Percentiles rank a stretch among this genome's conserved stretches.
Evolutionary conservation across 2,888 invertebrate species (phyloP).

Genomic region (Leptarthrus brevirostris): DNA sequence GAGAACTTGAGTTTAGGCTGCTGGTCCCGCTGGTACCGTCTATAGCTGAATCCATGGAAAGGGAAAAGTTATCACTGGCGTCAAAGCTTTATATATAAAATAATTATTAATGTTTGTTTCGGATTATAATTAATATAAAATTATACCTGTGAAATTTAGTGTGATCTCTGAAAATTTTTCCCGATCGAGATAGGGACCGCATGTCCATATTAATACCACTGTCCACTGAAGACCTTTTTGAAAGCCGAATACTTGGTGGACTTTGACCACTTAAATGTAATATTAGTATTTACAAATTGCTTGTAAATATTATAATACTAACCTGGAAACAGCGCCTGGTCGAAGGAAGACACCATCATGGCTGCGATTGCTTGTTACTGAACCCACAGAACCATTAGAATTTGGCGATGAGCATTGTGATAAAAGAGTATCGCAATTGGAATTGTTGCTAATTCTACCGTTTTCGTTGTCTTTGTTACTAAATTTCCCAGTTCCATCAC

Average conservation of each 20-base stretch:
- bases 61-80: slow-evolving; percentile 67
- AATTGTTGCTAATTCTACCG: slow-evolving; percentile 5
- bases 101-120: background rate
- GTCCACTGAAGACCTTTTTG: slow-evolving; percentile 81
- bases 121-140: background rate
- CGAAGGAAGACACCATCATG: slow-evolving; percentile 79
- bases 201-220: slow-evolving; percentile 82
- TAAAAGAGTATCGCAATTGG: slow-evolving; percentile 52
- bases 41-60: slow-evolving; percentile 67
- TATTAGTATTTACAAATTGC: background rate
- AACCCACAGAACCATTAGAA: slow-evolving; percentile 57
- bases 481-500: slow-evolving; percentile 20
- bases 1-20: slow-evolving; percentile 60
- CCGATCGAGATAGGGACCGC: slow-evolving; percentile 63
- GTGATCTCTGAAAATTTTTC: slow-evolving; percentile 68
- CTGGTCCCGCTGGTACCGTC: slow-evolving; percentile 57
- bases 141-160: slow-evolving; percentile 62
- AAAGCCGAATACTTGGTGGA: slow-evolving; percentile 68
- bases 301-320: slow-evolving; percentile 47
- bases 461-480: slow-evolving; percentile 48
- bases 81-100: slow-evolving; percentile 60
- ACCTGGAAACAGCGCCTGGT: slow-evolving; percentile 74
- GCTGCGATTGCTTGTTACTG: slow-evolving; percentile 63
- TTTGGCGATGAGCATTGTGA: slow-evolving; percentile 57
- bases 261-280: slow-evolving; percentile 62